These are phyloP conservation scores for Pelagia noctiluca DNA, from an alignment of 30 jellyfish, hydroid and myxozoan species.

Conservation along the genomic window DNA sequence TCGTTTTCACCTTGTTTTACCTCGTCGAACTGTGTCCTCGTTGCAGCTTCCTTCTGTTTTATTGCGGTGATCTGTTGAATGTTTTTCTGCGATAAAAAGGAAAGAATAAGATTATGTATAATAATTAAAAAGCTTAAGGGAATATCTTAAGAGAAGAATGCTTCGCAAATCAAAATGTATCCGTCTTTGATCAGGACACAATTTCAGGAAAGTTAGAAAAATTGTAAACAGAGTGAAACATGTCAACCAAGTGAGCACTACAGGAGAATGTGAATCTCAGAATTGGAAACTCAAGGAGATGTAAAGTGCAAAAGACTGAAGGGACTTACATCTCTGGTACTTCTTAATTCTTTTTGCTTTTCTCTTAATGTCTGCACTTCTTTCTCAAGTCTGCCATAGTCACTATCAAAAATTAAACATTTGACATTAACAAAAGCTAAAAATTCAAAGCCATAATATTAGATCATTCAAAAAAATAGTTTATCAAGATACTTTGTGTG, in stretches of 20 bases:
- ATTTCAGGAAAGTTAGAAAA: no score
- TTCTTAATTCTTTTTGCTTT: slow-evolving; percentile 52
- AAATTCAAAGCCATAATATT: not conserved
- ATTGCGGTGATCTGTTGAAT: slow-evolving; percentile 20
- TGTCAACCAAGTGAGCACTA: not conserved
- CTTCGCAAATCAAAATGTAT: not conserved
- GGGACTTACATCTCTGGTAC: slow-evolving; percentile 33
- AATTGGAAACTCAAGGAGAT: not conserved
- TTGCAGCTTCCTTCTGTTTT: slow-evolving; percentile 52
- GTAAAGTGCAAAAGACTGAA: not conserved
- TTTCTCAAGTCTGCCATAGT: slow-evolving; percentile 17
- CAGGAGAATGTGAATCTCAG: not conserved
- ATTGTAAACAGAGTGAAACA: not conserved
- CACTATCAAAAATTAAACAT: slow-evolving; percentile 9
- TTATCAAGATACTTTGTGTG: not conserved
- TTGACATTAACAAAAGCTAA: not conserved
- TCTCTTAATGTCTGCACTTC: slow-evolving; percentile 23
- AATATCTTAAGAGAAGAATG: not conserved
- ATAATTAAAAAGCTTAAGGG: not conserved
- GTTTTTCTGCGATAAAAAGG: slow-evolving; percentile 31
- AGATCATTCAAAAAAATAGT: not conserved
- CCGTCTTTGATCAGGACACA: not conserved
- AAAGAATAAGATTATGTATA: not conserved
- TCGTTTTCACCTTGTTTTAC: slow-evolving; percentile 37
- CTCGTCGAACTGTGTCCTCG: slow-evolving; percentile 30